phyloP scores from a whole-genome alignment of 2,888 invertebrate genomes.

The Polydrusus cervinus region DNA sequence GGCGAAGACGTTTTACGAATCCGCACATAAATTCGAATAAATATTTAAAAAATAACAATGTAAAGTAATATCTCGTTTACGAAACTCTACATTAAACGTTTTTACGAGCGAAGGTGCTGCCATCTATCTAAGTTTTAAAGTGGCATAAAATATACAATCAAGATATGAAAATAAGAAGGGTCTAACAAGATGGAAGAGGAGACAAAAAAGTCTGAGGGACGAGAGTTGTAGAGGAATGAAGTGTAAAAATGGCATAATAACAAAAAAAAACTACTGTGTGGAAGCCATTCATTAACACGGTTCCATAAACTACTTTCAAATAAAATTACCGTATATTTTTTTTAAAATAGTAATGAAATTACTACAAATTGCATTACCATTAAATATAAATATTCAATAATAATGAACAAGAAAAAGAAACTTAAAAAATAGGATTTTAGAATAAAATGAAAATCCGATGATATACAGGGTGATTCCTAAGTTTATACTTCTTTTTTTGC shows the following conservation, averaged over 20 bases:
- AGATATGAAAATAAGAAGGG: slow-evolving; percentile 36
- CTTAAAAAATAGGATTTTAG: too few species aligned
- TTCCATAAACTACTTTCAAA: too few species aligned
- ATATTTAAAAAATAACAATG: slow-evolving; percentile 36
- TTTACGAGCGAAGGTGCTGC: slow-evolving; percentile 37
- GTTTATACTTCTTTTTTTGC: too few species aligned
- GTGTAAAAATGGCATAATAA: neutral
- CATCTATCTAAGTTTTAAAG: slow-evolving; percentile 38
- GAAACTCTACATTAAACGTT: slow-evolving; percentile 39
- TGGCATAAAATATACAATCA: slow-evolving; percentile 41
- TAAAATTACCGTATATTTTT: too few species aligned
- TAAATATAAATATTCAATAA: too few species aligned
- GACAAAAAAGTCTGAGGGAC: slow-evolving; percentile 26
- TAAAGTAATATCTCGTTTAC: slow-evolving; percentile 37
- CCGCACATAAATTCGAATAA: slow-evolving; percentile 27
- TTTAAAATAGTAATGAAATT: too few species aligned
- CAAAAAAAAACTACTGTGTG: neutral
- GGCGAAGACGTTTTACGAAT: slow-evolving; percentile 15
- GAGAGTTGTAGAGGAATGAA: neutral
- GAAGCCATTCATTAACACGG: too few species aligned
- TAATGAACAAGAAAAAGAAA: too few species aligned
- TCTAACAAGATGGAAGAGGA: slow-evolving; percentile 26
- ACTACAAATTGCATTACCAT: too few species aligned
- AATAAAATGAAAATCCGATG: too few species aligned
- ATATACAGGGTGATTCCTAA: too few species aligned